Conservation (phyloP, 2,113 vertebrate species). For the Tangachromis dhanisi region DNA sequence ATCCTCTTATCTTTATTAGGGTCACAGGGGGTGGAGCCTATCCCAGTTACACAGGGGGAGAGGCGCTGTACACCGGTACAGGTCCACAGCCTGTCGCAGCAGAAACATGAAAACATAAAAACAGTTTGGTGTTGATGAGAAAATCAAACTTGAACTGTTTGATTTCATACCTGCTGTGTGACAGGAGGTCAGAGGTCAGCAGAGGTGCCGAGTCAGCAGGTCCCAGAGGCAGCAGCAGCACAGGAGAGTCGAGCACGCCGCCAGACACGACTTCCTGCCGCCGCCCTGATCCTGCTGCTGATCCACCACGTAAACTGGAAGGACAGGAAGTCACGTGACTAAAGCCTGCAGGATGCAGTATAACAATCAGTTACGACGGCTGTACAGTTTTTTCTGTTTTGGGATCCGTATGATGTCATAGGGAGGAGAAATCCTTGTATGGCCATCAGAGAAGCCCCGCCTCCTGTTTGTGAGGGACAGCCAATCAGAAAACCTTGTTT, state of each 20-base stretch:
- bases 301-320: constrained; percentile 12
- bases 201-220: neutral
- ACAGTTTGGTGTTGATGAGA: neutral
- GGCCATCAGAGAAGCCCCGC: neutral
- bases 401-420: neutral
- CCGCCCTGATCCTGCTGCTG: neutral
- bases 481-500: neutral
- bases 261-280: neutral
- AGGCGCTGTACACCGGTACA: rapidly evolving
- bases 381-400: rapidly evolving
- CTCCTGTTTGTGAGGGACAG: neutral
- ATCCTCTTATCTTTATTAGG: neutral
- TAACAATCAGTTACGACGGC: rapidly evolving
- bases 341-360: neutral
- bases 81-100: neutral
- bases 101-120: neutral
- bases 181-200: neutral
- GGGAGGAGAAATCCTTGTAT: neutral
- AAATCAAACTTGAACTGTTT: neutral
- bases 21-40: neutral
- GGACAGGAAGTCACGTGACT: neutral
- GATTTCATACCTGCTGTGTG: neutral
- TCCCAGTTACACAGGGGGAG: rapidly evolving
- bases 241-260: neutral
- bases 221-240: constrained; percentile 52